phyloP scores from a whole-genome alignment of 2,888 invertebrate genomes.

The Ptychoptera albimana region DNA sequence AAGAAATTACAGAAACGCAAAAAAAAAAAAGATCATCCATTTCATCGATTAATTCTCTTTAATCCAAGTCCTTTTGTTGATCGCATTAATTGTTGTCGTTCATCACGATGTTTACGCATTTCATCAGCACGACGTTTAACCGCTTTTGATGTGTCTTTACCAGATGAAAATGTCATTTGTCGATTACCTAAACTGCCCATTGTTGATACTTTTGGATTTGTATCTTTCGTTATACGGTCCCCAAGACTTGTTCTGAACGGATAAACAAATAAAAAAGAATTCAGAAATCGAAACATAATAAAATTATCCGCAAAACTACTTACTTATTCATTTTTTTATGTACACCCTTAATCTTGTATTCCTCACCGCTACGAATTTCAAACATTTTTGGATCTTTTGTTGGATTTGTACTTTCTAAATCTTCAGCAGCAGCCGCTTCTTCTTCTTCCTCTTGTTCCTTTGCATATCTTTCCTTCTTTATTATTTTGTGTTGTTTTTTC shows the following conservation, averaged over 20 bases:
- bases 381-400: constrained; percentile 38
- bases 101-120: constrained; percentile 48
- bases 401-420: constrained; percentile 18
- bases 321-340: constrained; percentile 36
- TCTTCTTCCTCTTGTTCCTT: constrained; percentile 17
- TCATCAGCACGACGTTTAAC: constrained; percentile 40
- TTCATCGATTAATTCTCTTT: constrained; percentile 19
- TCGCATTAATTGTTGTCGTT: constrained; percentile 47
- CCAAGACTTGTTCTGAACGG: constrained; percentile 37
- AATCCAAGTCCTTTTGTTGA: constrained; percentile 33
- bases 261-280: constrained; percentile 4
- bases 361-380: constrained; percentile 40
- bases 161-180: constrained; percentile 61
- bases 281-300: neutral
- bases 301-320: constrained; percentile 12
- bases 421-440: constrained; percentile 22
- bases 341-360: constrained; percentile 35
- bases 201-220: constrained; percentile 31
- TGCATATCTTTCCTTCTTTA: constrained; percentile 25
- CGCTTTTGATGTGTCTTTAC: constrained; percentile 37
- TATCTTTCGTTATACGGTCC: constrained; percentile 50
- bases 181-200: constrained; percentile 50
- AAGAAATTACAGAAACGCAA: too few relatives aligned
- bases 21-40: too few relatives aligned
- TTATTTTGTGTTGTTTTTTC: constrained; percentile 45